Evolutionary conservation across 2,888 invertebrate genomes (phyloP), one percentile per base, ranked within the genome.

Genomic region (Selenia dentaria): DNA sequence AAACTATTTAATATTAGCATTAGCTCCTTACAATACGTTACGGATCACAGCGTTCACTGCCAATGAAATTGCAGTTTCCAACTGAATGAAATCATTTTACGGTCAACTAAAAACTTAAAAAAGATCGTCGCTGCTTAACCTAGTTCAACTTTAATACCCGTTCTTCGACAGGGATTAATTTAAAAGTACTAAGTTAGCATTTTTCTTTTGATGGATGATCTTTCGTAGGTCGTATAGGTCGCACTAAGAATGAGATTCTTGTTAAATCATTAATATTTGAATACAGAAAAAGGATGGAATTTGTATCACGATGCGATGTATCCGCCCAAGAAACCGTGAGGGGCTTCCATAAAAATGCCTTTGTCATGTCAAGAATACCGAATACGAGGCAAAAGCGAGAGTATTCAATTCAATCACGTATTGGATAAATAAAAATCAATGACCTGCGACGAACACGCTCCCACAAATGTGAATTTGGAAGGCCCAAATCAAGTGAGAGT

Each of bases 371-470:
- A 54, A 63, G 63, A 67, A 71, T 65, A 70, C 67, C 62, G 67
- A 66, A 68, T 69, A 57, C 62, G 57, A 65, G 62, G 62, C 60
- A 74, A 80, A 79, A 79, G 67, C 72, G 67, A 79, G 72, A 76
- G 67, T 78, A 66, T 71, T 70, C 69, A 67, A 75, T 78, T 71
- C 69, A 70, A 75, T 78, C 70, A 73, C 67, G 70, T 70, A 62
- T 55, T 55, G 41, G 51, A 59, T 59, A 56, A 62, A 63, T 64
- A 64, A 67, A 68, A 68, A 64, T 59, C 59, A 59, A 66, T 62
- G 60, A 64, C 54, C 51, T 50, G 38, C 46, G 55, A 46, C 51
- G 46, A 47, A 58, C 52, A 59, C 33, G 33, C 55, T 54, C 57
- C 54, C 51, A 52, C 58, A 57, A 62, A 61, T 60, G 45, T 39